Evolutionary conservation across 2,797 vertebrate genomes (phyloP), one percentile per base, ranked within the genome.

Genomic region (Salmo trutta): DNA sequence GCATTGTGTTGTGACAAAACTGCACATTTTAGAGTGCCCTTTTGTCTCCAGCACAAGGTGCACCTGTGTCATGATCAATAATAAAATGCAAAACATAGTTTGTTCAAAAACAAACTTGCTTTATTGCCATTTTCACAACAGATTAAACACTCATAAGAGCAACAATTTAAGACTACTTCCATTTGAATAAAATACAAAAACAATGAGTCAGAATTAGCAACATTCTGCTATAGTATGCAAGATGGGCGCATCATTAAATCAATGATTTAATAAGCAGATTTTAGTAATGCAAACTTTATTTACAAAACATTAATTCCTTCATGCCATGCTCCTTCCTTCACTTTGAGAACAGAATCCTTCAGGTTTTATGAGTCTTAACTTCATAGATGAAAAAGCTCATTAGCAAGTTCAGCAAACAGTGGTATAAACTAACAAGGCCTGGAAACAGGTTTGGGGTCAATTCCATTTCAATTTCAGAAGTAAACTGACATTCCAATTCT

Each of bases 271-370:
- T 85, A 83, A 92, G 91, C 84, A 87, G 77, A 73, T 92, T 83
- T 90, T 85, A 91, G 86, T 96, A 96, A 96, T 93, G 95, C 94
- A 96, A 96, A 97, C 93, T 96, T 96, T 98, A 98, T 98, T 99
- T 97, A 98, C 95, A 98, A 93, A 83, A 85, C 85, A 92, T 80
- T 93, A 93, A 93, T 94, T 92, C 94, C 92, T 90, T 96, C 96
- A 98, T 98, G 96, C 95, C 95, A 96, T 98, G 96, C 96, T 92
- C 85, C 88, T 92, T 88, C 53, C 53, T 19, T 71, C 71, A 92
- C 89, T 87, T 91, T 94, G 94, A 92, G 93, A 83, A 96, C 92
- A 94, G 93, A 95, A 95, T 93, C 89, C 92, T 93, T 95, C 91
- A 89, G 36, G 47, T 53, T 71, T 91, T 88, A 84, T 92, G 94